Evolutionary conservation across 2,888 invertebrate genomes (phyloP).

Genomic region (Philaethria dido): DNA sequence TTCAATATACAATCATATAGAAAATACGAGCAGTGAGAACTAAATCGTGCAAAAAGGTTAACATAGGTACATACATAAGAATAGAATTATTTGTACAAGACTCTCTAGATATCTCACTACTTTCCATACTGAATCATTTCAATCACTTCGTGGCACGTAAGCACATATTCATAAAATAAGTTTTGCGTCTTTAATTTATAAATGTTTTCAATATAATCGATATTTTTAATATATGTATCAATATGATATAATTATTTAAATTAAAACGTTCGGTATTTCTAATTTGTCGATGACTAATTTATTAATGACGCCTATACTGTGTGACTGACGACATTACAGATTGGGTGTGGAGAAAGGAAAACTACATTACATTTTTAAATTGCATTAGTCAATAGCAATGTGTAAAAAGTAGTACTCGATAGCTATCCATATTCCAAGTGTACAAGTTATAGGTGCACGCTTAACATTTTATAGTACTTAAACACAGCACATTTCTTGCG

Average conservation of each 20-base stretch:
- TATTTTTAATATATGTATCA: neutral
- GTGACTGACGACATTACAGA: constrained; percentile 5
- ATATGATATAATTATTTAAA: neutral
- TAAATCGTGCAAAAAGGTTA: no score
- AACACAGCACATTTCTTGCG: neutral
- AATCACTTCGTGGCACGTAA: neutral
- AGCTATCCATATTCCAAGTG: neutral
- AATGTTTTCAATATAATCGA: neutral
- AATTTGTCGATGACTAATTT: constrained; percentile 20
- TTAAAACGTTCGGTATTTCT: constrained; percentile 1
- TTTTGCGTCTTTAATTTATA: neutral
- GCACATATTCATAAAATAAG: neutral
- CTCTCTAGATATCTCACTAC: neutral
- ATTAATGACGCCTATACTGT: constrained; percentile 2
- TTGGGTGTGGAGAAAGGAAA: constrained; percentile 17
- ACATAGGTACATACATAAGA: neutral
- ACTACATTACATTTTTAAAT: constrained; percentile 12
- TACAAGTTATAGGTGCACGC: neutral
- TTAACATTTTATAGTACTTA: neutral
- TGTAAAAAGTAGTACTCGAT: neutral
- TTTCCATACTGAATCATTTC: neutral
- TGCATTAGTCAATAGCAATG: constrained; percentile 1
- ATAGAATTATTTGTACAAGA: neutral
- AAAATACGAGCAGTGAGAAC: no score
- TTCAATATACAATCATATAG: no score